phyloP scores from a whole-genome alignment of 2,797 vertebrate species.

The Clamator glandarius region DNA sequence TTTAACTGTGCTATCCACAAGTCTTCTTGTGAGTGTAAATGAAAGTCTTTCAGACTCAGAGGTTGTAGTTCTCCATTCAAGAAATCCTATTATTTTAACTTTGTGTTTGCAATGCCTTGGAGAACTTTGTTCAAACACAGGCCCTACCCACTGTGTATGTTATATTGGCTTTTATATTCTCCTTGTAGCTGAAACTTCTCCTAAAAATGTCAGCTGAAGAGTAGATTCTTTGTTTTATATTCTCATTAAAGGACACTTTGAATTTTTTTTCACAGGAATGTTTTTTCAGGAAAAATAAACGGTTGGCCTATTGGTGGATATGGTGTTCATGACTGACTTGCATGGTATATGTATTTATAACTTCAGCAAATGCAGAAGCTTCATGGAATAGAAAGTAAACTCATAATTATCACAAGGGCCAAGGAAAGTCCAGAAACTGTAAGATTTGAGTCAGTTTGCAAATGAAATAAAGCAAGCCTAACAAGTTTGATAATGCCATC shows the following conservation, averaged over 20 bases:
- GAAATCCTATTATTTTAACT: conserved; percentile 12
- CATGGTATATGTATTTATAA: background rate
- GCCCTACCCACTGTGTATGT: background rate
- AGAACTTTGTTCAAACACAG: conserved; percentile 16
- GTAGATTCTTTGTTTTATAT: background rate
- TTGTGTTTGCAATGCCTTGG: background rate
- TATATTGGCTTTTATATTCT: conserved; percentile 1
- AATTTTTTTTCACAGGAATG: background rate
- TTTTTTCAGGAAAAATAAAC: background rate
- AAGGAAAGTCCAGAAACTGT: background rate
- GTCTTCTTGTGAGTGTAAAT: conserved; percentile 21
- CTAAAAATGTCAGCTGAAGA: conserved; percentile 2
- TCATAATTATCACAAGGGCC: background rate
- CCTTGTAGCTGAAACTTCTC: conserved; percentile 44
- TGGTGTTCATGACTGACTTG: background rate
- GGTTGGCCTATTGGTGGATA: background rate
- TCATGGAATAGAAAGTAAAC: background rate
- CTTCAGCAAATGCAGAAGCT: background rate
- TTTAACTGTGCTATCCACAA: conserved; percentile 3
- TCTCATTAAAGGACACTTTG: background rate
- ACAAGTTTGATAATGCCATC: background rate
- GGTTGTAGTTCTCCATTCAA: conserved; percentile 25
- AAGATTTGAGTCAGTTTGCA: background rate
- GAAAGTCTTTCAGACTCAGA: background rate
- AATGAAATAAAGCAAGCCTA: background rate